Percentiles rank a stretch among this genome's conserved stretches.
phyloP scores from a whole-genome alignment of 2,888 invertebrate species.

The Nephrotoma appendiculata region DNA sequence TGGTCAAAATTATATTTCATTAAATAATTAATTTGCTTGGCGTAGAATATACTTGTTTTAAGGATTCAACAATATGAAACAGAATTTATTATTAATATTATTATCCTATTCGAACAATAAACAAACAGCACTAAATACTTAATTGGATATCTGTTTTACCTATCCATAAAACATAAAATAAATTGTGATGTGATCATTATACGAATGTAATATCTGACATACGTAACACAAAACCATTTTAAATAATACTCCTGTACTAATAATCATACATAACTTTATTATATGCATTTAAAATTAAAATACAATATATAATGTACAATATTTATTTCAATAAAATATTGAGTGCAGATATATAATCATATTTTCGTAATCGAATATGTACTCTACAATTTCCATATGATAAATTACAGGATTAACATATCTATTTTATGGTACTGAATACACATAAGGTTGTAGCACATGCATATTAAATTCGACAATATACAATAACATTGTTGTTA shows the following conservation, averaged over 20 bases:
- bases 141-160: no score
- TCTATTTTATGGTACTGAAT: not conserved
- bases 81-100: no score
- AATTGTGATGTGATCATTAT: not conserved
- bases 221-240: not conserved
- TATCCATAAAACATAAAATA: not conserved
- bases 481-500: not conserved
- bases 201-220: not conserved
- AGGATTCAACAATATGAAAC: no score
- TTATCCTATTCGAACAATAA: no score
- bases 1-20: no score
- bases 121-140: no score
- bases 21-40: no score
- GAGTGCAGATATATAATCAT: not conserved
- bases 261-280: not conserved
- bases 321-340: not conserved
- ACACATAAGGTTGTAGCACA: not conserved
- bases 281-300: not conserved
- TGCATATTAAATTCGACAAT: not conserved
- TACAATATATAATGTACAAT: not conserved
- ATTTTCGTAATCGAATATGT: not conserved
- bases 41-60: no score
- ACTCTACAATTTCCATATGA: not conserved
- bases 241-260: not conserved
- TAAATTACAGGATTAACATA: not conserved